Percentiles rank a stretch among this genome's conserved stretches.
These are phyloP conservation scores for Oceanodroma leucorhoa DNA, from an alignment of 2,797 vertebrate species.

Conservation along the genomic window DNA sequence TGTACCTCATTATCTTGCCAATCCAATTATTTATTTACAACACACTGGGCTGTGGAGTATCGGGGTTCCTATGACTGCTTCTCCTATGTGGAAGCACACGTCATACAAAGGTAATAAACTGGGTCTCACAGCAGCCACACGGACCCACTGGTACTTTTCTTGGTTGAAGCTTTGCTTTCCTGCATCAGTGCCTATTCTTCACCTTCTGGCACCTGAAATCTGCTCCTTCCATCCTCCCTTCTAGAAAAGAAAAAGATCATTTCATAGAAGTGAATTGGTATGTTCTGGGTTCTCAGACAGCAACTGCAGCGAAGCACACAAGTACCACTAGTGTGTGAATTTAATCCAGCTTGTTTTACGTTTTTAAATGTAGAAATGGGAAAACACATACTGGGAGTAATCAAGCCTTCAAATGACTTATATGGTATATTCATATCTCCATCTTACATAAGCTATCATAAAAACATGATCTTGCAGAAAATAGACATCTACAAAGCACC, in stretches of 20 bases:
- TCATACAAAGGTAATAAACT: background rate
- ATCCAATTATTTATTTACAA: background rate
- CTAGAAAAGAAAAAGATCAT: background rate
- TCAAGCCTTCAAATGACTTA: background rate
- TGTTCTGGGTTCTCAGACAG: background rate
- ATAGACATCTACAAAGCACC: background rate
- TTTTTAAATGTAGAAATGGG: background rate
- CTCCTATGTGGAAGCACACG: background rate
- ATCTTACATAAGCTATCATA: background rate
- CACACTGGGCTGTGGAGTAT: background rate
- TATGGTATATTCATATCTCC: background rate
- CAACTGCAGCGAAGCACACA: background rate
- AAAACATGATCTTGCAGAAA: background rate
- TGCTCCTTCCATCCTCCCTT: background rate
- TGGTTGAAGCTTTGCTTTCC: background rate
- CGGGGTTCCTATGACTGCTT: background rate
- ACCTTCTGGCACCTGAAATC: background rate
- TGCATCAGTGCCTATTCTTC: background rate
- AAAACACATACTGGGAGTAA: background rate
- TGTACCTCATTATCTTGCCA: background rate
- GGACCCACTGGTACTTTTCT: background rate
- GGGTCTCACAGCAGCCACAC: background rate
- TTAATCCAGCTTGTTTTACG: background rate
- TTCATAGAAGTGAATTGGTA: background rate
- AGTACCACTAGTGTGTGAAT: background rate